Evolutionary conservation across 2,113 vertebrate species (phyloP).

Genomic region (Daubentonia madagascariensis): DNA sequence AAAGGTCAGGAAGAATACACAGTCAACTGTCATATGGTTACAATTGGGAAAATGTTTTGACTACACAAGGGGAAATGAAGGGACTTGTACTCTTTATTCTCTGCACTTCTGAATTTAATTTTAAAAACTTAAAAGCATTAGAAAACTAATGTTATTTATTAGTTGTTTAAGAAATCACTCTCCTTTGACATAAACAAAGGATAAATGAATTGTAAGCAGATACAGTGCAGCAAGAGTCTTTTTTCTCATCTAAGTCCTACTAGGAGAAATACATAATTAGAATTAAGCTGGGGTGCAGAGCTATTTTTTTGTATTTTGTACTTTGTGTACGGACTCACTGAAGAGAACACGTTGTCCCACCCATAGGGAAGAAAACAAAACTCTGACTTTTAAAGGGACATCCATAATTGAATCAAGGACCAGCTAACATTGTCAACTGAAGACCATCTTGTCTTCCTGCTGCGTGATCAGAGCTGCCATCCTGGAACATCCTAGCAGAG

Average conservation of each 20-base stretch:
- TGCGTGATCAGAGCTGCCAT: background rate
- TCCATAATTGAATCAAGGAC: background rate
- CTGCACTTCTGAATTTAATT: background rate
- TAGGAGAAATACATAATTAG: background rate
- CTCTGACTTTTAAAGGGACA: background rate
- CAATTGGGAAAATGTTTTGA: background rate
- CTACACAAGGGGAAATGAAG: background rate
- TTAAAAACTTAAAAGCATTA: background rate
- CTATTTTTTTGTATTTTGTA: background rate
- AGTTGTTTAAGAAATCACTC: background rate
- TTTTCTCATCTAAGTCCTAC: background rate
- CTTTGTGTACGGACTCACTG: background rate
- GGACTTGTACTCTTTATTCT: background rate
- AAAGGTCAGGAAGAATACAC: background rate
- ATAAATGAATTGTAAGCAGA: background rate
- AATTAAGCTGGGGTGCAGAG: background rate
- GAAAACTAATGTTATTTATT: background rate
- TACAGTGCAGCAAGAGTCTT: background rate
- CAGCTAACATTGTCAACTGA: background rate
- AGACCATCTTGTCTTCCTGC: background rate
- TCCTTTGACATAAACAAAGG: background rate
- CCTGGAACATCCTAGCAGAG: background rate
- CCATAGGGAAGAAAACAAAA: background rate
- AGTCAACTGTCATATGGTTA: background rate
- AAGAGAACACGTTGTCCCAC: background rate